Conservation (phyloP, 2,797 vertebrate species). For the Pseudochirops cupreus region DNA sequence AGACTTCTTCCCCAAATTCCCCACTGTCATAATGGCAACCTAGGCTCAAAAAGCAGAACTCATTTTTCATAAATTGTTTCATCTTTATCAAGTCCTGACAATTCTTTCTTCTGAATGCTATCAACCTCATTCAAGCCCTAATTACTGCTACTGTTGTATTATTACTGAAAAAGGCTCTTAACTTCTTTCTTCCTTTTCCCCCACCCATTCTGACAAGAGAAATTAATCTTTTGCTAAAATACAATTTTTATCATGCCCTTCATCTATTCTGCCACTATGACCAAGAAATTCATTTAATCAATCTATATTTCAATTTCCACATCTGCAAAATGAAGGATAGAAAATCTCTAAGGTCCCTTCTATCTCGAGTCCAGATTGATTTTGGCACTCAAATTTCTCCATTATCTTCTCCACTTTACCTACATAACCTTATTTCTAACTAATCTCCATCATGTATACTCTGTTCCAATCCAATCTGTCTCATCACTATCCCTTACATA, state of each 20-base stretch:
- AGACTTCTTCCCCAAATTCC: not conserved
- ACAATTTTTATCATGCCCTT: not conserved
- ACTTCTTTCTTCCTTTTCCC: not conserved
- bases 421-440: not conserved
- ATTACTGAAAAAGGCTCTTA: not conserved
- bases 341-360: not conserved
- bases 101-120: not conserved
- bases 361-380: not conserved
- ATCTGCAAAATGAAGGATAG: not conserved
- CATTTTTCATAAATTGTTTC: not conserved
- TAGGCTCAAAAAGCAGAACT: not conserved
- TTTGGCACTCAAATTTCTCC: not conserved
- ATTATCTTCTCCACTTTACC: not conserved
- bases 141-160: not conserved
- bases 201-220: not conserved
- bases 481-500: not conserved
- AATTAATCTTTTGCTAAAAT: not conserved
- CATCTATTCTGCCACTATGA: not conserved
- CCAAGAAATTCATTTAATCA: not conserved
- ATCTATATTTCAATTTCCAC: not conserved
- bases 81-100: not conserved
- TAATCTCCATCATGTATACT: not conserved
- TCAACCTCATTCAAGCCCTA: not conserved
- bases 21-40: not conserved
- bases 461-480: not conserved